These are phyloP conservation scores for Zosterops japonicus DNA, from an alignment of 2,113 vertebrate species.

Conservation along the genomic window DNA sequence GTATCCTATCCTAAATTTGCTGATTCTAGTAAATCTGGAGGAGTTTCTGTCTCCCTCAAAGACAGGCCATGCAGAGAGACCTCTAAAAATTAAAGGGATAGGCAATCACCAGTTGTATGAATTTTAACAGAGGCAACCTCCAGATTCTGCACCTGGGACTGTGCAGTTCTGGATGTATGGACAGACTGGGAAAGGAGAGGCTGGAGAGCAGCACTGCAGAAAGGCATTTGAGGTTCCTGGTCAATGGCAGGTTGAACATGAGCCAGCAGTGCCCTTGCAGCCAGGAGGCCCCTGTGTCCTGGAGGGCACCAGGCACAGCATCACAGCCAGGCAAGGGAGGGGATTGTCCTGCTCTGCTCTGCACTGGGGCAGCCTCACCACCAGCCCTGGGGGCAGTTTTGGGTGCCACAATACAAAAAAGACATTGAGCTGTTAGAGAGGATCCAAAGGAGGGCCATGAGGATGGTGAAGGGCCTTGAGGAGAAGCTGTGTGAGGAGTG, in stretches of 20 bases:
- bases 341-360: not conserved
- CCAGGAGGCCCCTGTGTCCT: not conserved
- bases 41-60: not conserved
- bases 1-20: not conserved
- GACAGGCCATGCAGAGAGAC: not conserved
- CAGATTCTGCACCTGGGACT: not conserved
- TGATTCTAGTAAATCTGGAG: not conserved
- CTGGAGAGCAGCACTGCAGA: not conserved
- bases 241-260: accelerated
- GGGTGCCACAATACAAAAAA: not conserved
- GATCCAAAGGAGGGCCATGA: not conserved
- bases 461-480: no score
- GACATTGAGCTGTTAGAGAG: not conserved
- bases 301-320: not conserved
- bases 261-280: not conserved
- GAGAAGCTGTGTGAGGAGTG: not conserved
- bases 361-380: not conserved
- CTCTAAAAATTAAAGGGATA: not conserved
- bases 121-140: not conserved
- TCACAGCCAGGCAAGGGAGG: accelerated
- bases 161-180: not conserved
- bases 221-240: accelerated
- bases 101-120: not conserved
- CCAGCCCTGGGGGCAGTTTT: accelerated
- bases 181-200: not conserved